A percentile compares a stretch with the other conserved stretches of the same genome.
phyloP scores from a whole-genome alignment of 1,140 invertebrate species.

The Venturia canescens region DNA sequence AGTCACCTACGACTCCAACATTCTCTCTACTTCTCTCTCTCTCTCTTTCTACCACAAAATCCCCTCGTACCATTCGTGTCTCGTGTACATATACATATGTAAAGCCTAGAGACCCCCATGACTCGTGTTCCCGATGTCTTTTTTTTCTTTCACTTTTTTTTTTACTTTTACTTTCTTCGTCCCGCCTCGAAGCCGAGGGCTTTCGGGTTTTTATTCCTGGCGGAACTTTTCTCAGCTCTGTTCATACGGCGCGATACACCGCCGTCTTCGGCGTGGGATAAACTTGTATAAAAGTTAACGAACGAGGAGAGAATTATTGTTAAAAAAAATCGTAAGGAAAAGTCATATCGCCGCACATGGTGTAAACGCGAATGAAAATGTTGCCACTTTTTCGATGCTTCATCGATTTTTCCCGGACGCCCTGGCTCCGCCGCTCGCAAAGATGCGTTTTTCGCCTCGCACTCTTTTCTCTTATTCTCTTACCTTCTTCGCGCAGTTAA shows the following conservation, averaged over 20 bases:
- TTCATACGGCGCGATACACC: not conserved
- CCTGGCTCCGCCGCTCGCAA: too few relatives aligned
- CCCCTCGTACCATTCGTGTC: not conserved
- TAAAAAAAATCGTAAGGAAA: not conserved
- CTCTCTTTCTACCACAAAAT: slow-evolving; percentile 6
- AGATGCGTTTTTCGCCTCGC: too few relatives aligned
- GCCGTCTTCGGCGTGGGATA: not conserved
- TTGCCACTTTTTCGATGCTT: too few relatives aligned
- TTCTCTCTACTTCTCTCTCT: not conserved
- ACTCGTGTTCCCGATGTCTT: not conserved
- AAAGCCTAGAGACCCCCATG: slow-evolving; percentile 6
- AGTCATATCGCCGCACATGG: too few relatives aligned
- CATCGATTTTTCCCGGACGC: too few relatives aligned
- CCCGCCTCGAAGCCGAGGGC: not conserved
- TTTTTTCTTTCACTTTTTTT: not conserved
- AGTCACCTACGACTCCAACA: slow-evolving; percentile 58
- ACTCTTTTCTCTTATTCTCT: too few relatives aligned
- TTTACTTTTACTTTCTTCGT: too few relatives aligned
- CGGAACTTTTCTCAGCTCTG: not conserved
- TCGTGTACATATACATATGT: not conserved
- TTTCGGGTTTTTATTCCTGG: not conserved
- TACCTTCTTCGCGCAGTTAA: too few relatives aligned
- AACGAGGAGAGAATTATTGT: not conserved
- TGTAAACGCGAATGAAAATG: too few relatives aligned
- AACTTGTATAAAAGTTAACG: not conserved